phyloP scores from a whole-genome alignment of 2,113 vertebrate genomes.

The Lophura nycthemera region DNA sequence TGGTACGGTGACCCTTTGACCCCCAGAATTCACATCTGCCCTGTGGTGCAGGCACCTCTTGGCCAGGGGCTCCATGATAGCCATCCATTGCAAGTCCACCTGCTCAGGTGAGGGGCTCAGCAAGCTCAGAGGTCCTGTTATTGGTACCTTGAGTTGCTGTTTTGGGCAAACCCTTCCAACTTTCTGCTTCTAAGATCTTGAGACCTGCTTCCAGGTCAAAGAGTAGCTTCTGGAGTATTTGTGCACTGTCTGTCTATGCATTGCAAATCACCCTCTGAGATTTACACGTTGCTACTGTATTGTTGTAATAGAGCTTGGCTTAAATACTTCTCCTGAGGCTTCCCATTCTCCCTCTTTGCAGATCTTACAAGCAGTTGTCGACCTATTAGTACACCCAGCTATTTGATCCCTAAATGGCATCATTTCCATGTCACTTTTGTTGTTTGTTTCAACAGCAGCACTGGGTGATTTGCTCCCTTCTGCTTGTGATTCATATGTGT shows the following conservation, averaged over 20 bases:
- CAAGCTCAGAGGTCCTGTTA: background rate
- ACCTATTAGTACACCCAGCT: background rate
- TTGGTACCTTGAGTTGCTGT: background rate
- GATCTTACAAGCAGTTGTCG: background rate
- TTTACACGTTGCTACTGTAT: background rate
- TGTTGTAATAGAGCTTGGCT: background rate
- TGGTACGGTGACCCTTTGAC: background rate
- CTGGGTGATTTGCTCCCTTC: background rate
- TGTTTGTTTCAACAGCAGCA: background rate
- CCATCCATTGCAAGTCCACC: background rate
- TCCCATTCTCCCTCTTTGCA: background rate
- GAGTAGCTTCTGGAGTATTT: background rate
- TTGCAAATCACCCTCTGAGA: background rate
- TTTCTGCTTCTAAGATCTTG: background rate
- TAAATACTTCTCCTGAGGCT: background rate
- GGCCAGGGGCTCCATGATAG: background rate
- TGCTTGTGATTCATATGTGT: background rate
- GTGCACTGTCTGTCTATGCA: background rate
- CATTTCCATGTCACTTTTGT: background rate
- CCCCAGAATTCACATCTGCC: background rate
- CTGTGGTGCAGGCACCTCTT: background rate
- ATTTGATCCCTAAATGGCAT: accelerated
- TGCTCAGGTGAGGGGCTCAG: background rate
- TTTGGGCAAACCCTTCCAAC: background rate
- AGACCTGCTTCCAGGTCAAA: background rate